These are phyloP conservation scores for Trogon surrucura DNA, from an alignment of 2,113 vertebrate genomes.

Conservation along the genomic window DNA sequence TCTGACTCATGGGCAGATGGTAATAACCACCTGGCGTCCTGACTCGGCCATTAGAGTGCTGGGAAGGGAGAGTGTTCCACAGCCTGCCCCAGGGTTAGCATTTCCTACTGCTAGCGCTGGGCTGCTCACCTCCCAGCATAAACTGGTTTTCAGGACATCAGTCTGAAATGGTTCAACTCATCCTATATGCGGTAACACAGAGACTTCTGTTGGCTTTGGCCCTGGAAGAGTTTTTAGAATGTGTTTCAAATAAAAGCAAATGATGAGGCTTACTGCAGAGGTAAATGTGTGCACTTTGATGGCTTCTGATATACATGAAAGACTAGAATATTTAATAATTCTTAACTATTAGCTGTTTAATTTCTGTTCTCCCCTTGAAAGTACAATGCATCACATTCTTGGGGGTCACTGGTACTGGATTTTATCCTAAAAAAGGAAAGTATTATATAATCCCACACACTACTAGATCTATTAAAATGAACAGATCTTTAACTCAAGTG, in stretches of 20 bases:
- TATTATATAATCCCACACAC: background rate
- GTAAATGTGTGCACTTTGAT: background rate
- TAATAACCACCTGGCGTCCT: background rate
- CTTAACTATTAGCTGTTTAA: background rate
- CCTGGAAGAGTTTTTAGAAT: background rate
- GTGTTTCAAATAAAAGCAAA: background rate
- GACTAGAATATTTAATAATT: background rate
- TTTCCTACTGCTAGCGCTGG: background rate
- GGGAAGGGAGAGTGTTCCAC: background rate
- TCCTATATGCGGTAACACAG: background rate
- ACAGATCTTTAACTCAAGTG: background rate
- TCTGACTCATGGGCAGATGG: background rate
- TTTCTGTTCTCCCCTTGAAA: background rate
- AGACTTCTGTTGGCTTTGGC: background rate
- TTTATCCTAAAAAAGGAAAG: background rate
- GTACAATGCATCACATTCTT: background rate
- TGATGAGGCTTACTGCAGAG: background rate
- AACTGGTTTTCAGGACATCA: background rate
- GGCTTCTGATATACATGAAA: background rate
- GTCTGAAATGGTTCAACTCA: background rate
- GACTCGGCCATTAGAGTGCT: background rate
- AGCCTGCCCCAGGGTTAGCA: background rate
- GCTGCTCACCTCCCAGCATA: background rate
- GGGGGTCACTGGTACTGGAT: background rate
- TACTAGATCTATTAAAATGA: background rate